Conservation (phyloP, 2,113 vertebrate species). For the Corydoras sp. region DNA sequence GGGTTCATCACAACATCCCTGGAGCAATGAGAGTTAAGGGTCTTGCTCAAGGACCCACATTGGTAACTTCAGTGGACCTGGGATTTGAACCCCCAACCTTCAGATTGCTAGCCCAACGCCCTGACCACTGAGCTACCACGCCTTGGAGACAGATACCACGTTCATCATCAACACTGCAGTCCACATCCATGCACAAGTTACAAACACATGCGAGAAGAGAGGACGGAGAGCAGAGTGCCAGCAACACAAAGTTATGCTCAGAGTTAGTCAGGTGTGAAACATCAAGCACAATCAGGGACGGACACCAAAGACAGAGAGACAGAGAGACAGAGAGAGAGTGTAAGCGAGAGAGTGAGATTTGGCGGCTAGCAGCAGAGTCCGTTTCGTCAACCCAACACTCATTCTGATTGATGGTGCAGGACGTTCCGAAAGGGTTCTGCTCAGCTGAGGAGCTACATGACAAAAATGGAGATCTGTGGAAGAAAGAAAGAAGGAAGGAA, state of each 20-base stretch:
- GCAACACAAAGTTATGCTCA: conserved; percentile 37
- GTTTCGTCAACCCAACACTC: conserved; percentile 43
- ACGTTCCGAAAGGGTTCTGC: conserved; percentile 42
- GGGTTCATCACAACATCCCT: no score
- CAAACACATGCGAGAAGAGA: conserved; percentile 39
- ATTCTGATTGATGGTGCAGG: conserved; percentile 21
- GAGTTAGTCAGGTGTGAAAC: conserved; percentile 33
- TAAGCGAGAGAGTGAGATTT: conserved; percentile 29
- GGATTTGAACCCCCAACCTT: no score
- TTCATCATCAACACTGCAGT: conserved; percentile 9
- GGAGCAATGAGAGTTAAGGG: no score
- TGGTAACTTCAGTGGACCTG: no score
- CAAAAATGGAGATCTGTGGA: conserved; percentile 39
- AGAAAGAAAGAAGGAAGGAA: conserved; percentile 14
- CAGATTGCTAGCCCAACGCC: no score
- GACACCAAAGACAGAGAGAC: not conserved
- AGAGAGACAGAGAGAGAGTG: conserved; percentile 21
- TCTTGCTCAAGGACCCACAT: no score
- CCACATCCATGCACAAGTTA: conserved; percentile 38
- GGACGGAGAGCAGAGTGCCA: conserved; percentile 37
- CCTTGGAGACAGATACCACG: not conserved
- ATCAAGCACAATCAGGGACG: conserved; percentile 29
- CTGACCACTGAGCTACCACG: no score
- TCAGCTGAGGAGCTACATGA: conserved; percentile 33
- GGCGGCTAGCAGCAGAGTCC: conserved; percentile 42